Base-by-base conservation (phyloP, 2,888 invertebrate genomes). In the Rhimphoctona megacephalus region DNA sequence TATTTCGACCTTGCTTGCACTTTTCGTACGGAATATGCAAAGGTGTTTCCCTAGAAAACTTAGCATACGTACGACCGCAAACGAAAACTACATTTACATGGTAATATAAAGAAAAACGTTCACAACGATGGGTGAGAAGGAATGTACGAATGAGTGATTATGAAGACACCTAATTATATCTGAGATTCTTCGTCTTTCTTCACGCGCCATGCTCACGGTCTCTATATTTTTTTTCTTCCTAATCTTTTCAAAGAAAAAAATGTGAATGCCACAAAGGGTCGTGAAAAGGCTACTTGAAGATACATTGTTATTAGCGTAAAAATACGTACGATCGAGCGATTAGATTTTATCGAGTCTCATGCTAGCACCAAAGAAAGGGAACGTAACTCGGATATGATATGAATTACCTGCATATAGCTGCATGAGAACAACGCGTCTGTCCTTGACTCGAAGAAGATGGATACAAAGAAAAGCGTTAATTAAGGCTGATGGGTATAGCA, bases 281-380 rank as follows among this genome's bases (percentile, higher is more conserved):
- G 57, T 52, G 33, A 66, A 70, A 14, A 52, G 36, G 25, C 30
- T 17, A 49, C 66, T 80, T n/a, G 22, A 81, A 74, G 17, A 64
- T 43, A 33, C 52, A 72, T 66, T 64, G 61, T 64, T 73, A 64
- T 64, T 70, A 70, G 49, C 46, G 49, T 73, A 64, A 64, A 85
- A 85, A 85, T 66, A 72, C 36, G 43, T 70, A 33, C 52, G 81
- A 85, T 78, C 67, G 73, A 73, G 52, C 52, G 81, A 81, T 85
- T 85, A 85, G 85, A 81, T 85, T 72, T 73, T 78, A 85, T 81
- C 77, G 22, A 49, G 6, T 72, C 54, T 36, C 57, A 39, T 70
- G 46, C 33, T 70, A 25, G 70, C 25, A 25, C 36, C 70, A 17
- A 72, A 81, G 52, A 78, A 77, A 81, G 70, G 33, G 57, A 79